Evolutionary conservation across 2,113 vertebrate genomes (phyloP), one percentile per base, ranked within the genome.

Genomic region (Chloropsis cyanopogon): DNA sequence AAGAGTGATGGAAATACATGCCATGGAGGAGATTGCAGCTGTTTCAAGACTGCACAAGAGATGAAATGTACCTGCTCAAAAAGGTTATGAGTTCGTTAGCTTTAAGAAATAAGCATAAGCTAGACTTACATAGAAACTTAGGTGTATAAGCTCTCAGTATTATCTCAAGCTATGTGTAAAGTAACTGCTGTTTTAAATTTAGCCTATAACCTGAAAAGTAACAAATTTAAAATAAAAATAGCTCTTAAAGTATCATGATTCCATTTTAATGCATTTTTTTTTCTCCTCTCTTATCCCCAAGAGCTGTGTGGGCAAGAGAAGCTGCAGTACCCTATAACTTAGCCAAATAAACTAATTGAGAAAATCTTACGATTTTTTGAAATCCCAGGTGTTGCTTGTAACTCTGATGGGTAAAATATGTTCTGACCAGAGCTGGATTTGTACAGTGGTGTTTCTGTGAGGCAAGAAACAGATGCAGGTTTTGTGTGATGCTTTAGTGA

Each of bases 31-130:
- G 26, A 49, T 22, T 79, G 83, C 86, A 91, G 49, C 9, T 96
- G 80, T 70, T 75, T 87, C 3, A 41, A 77, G 80, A 79, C 57
- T 41, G 42, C 63, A 71, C 14, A 54, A 3, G 75, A 90, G 15
- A 50, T 57, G 23, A 82, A 89, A 29, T 54, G 37, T 64, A 65
- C 49, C 82, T 83, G 68, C 70, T 81, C 80, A 1, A 52, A 83
- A 56, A 97, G 97, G 96, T 97, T 47, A 84, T 84, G 95, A 66
- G 26, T 9, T 25, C 44, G 33, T 61, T 93, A 14, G 39, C 3
- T 64, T 21, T 61, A 23, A 72, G 69, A n/a, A 88, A 59, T 31
- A 50, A 6, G 9, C 70, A 5, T 16, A 50, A 46, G 37, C 31
- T 88, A 46, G 52, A 85, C 28, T 73, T 71, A 7, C 1, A 2